Evolutionary conservation across 2,888 invertebrate species (phyloP).

Genomic region (Melanotus villosus): DNA sequence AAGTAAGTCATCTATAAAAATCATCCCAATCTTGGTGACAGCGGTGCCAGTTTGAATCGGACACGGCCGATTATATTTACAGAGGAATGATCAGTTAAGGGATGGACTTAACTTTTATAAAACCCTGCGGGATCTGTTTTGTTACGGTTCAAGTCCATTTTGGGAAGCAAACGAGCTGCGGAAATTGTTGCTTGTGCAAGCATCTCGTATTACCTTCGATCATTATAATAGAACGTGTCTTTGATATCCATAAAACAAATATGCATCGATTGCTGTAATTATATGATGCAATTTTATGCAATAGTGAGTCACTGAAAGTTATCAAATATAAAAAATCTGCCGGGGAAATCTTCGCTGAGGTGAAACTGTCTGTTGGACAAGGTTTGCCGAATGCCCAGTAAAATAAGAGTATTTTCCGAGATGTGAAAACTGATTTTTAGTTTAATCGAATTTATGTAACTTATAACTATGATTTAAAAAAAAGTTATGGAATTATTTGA

Average conservation of each 20-base stretch:
- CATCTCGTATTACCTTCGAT: conserved; percentile 2
- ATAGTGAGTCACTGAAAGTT: neutral
- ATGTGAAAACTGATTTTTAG: no score
- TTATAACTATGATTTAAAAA: no score
- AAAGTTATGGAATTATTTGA: no score
- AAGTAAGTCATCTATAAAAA: conserved; percentile 60
- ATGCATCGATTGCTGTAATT: neutral
- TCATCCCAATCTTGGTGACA: conserved; percentile 47
- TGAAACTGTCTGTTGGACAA: no score
- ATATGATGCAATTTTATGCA: conserved; percentile 1
- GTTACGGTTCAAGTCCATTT: conserved; percentile 7
- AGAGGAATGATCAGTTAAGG: conserved; percentile 18
- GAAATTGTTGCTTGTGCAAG: conserved; percentile 23
- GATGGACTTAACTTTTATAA: neutral
- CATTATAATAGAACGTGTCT: conserved; percentile 5
- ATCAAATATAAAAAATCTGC: neutral
- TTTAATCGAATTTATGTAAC: no score
- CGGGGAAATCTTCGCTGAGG: no score
- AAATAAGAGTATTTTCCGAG: neutral
- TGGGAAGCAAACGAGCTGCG: conserved; percentile 19
- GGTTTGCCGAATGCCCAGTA: no score
- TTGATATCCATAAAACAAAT: conserved; percentile 19
- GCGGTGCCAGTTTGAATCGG: conserved; percentile 40
- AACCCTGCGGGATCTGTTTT: neutral
- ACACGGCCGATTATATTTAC: conserved; percentile 32